Percentiles rank a stretch among this genome's conserved stretches.
phyloP scores from a whole-genome alignment of 2,888 invertebrate genomes.

The Callosobruchus maculatus region DNA sequence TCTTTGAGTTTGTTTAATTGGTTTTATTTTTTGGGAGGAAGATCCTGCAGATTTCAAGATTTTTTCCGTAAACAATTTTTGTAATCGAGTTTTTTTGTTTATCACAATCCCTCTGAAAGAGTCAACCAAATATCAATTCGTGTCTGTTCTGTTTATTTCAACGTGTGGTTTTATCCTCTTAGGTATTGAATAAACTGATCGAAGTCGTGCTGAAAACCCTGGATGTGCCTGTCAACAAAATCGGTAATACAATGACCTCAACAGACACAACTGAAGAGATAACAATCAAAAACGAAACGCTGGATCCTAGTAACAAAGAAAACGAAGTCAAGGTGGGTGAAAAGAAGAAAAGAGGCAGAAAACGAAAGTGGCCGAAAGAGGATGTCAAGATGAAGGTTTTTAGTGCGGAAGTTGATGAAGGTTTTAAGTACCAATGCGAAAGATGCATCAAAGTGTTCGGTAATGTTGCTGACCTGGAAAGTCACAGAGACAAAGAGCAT shows the following conservation, averaged over 20 bases:
- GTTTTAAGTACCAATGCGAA: constrained; percentile 48
- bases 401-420: constrained; percentile 31
- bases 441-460: constrained; percentile 42
- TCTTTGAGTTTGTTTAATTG: too few species aligned
- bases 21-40: too few species aligned
- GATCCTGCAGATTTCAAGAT: too few species aligned
- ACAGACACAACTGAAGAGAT: not conserved
- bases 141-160: not conserved
- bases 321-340: constrained; percentile 3
- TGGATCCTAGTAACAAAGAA: not conserved
- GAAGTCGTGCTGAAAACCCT: constrained; percentile 44
- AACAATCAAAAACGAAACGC: constrained; percentile 6
- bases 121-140: too few species aligned
- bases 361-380: constrained; percentile 38
- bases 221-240: constrained; percentile 34
- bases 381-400: constrained; percentile 27
- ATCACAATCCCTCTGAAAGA: too few species aligned
- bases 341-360: constrained; percentile 31
- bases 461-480: constrained; percentile 39
- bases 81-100: too few species aligned
- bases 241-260: constrained; percentile 5
- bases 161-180: not conserved
- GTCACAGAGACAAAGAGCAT: constrained; percentile 44
- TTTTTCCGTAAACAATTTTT: too few species aligned
- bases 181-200: constrained; percentile 40